These are phyloP conservation scores for Caradrina clavipalpis DNA, from an alignment of 2,888 invertebrate genomes.

Conservation along the genomic window DNA sequence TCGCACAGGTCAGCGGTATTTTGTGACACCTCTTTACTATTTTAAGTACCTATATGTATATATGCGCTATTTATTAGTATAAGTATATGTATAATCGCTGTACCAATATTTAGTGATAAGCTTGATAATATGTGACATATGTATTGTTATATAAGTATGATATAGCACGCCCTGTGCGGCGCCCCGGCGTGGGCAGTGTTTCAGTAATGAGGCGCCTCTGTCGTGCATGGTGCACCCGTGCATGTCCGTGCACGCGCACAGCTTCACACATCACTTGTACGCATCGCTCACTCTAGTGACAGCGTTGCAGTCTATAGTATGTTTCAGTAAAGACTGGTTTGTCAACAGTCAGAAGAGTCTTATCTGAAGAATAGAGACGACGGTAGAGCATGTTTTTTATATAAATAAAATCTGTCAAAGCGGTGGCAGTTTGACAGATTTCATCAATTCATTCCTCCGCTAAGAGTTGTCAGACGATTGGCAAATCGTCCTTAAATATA, in stretches of 20 bases:
- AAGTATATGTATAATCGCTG: constrained; percentile 6
- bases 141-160: constrained; percentile 16
- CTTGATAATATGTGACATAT: constrained; percentile 12
- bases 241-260: constrained; percentile 46
- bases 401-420: no score
- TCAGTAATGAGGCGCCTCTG: constrained; percentile 38
- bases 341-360: no score
- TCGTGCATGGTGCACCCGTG: constrained; percentile 39
- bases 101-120: constrained; percentile 7
- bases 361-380: no score
- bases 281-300: neutral
- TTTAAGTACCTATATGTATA: neutral
- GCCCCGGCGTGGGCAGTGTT: neutral
- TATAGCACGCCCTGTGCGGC: neutral
- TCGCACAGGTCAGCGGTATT: neutral
- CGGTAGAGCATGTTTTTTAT: no score
- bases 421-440: no score
- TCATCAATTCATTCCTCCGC: no score
- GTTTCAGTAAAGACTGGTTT: no score
- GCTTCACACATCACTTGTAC: constrained; percentile 1
- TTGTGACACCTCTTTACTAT: neutral
- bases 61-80: neutral
- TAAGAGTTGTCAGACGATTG: no score
- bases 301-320: neutral
- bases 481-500: neutral